A percentile compares a stretch with the other conserved stretches of the same genome.
phyloP scores from a whole-genome alignment of 2,113 vertebrate genomes.

The Ptychochromis oligacanthus region DNA sequence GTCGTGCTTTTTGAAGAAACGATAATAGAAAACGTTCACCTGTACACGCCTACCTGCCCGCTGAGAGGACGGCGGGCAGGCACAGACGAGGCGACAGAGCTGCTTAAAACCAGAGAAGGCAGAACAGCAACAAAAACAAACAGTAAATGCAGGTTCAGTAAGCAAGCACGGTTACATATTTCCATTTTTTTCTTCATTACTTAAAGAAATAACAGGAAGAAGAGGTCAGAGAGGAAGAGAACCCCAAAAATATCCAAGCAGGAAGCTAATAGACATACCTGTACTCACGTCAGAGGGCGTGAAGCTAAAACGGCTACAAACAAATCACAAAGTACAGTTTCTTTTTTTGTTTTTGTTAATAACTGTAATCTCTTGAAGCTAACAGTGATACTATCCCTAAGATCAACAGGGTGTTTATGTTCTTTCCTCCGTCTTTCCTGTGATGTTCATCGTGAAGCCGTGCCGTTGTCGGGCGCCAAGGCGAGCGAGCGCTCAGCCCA shows the following conservation, averaged over 20 bases:
- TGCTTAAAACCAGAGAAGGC: slow-evolving; percentile 80
- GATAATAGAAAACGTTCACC: not conserved
- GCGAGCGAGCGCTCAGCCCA: not conserved
- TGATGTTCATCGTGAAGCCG: not conserved
- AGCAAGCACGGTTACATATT: slow-evolving; percentile 77
- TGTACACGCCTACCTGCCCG: too few species aligned
- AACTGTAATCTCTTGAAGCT: slow-evolving; percentile 78
- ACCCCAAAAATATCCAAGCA: slow-evolving; percentile 79
- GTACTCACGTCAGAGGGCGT: slow-evolving; percentile 48
- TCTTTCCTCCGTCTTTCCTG: not conserved
- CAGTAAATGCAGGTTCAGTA: slow-evolving; percentile 78
- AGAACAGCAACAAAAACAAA: slow-evolving; percentile 58
- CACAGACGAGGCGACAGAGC: slow-evolving; percentile 30
- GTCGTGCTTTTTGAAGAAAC: not conserved
- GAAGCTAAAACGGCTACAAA: slow-evolving; percentile 82
- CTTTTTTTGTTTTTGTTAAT: slow-evolving; percentile 58
- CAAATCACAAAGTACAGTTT: slow-evolving; percentile 81
- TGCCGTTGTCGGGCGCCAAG: not conserved
- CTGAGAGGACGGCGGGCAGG: too few species aligned
- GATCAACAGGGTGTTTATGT: slow-evolving; percentile 23
- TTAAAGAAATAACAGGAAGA: slow-evolving; percentile 61
- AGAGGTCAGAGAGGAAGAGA: slow-evolving; percentile 38
- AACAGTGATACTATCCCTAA: slow-evolving; percentile 70
- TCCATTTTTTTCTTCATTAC: slow-evolving; percentile 37
- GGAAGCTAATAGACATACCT: slow-evolving; percentile 73